Evolutionary conservation across 2,888 invertebrate genomes (phyloP).

Genomic region (Cacoxenus indagator): DNA sequence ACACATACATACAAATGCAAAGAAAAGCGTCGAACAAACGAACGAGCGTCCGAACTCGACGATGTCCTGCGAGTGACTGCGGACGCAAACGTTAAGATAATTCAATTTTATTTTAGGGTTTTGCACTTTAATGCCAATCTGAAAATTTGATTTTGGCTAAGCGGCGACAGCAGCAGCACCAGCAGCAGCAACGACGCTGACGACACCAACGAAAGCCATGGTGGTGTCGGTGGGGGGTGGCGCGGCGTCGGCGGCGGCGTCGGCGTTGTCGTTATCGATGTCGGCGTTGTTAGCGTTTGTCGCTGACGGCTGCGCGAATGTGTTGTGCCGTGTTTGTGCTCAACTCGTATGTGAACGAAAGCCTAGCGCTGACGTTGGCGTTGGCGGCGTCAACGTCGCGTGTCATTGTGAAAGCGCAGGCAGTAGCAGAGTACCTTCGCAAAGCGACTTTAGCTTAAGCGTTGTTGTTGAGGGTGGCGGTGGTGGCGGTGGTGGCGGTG

Average conservation of each 20-base stretch:
- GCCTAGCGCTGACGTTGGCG: conserved; percentile 29
- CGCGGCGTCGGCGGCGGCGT: conserved; percentile 37
- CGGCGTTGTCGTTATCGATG: conserved; percentile 34
- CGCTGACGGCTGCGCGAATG: conserved; percentile 21
- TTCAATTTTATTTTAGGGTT: conserved; percentile 69
- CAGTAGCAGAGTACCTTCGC: neutral
- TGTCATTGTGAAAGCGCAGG: neutral
- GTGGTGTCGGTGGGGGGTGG: too few relatives aligned
- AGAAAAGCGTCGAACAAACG: conserved; percentile 33
- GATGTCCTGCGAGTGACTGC: conserved; percentile 55
- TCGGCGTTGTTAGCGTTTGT: conserved; percentile 45
- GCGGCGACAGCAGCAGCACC: conserved; percentile 41
- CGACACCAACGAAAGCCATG: conserved; percentile 40
- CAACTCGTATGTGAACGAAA: conserved; percentile 21
- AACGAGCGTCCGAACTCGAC: conserved; percentile 40
- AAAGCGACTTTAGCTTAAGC: neutral
- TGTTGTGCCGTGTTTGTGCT: neutral
- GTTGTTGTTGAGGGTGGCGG: neutral
- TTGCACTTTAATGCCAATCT: conserved; percentile 69
- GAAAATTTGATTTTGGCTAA: conserved; percentile 67
- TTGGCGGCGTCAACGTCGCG: conserved; percentile 22
- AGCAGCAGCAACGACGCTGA: conserved; percentile 30
- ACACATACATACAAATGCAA: conserved; percentile 5
- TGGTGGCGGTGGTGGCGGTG: neutral
- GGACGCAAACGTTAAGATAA: conserved; percentile 65